Conservation (phyloP, 2,888 invertebrate species). For the Rotaria magnacalcarata region DNA sequence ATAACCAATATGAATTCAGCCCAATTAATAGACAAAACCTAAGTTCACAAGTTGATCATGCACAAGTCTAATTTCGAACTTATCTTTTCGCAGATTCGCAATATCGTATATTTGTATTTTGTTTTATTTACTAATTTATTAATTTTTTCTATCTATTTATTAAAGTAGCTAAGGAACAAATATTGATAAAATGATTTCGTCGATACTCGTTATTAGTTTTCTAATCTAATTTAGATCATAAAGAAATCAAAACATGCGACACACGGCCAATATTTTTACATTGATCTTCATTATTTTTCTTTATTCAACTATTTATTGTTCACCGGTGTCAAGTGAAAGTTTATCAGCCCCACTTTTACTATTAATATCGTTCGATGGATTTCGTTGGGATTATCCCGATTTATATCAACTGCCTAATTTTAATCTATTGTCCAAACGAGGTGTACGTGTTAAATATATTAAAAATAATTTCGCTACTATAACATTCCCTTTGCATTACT, state of each 20-base stretch:
- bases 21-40: too few relatives aligned
- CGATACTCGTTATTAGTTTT: too few relatives aligned
- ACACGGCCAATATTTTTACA: neutral
- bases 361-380: slow-evolving; percentile 43
- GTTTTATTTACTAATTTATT: neutral
- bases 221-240: neutral
- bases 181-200: too few relatives aligned
- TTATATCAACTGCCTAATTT: slow-evolving; percentile 37
- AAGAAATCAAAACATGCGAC: neutral
- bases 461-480: slow-evolving; percentile 41
- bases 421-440: slow-evolving; percentile 28
- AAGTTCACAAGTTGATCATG: neutral
- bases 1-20: too few relatives aligned
- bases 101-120: too few relatives aligned
- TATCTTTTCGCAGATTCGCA: too few relatives aligned
- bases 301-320: neutral
- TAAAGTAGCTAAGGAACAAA: too few relatives aligned
- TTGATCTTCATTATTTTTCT: neutral
- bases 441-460: slow-evolving; percentile 39
- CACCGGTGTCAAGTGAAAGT: neutral
- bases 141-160: neutral
- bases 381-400: slow-evolving; percentile 41
- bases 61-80: neutral
- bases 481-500: slow-evolving; percentile 46
- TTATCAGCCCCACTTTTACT: slow-evolving; percentile 25